A percentile compares a stretch with the other conserved stretches of the same genome.
These are phyloP conservation scores for Scaptomyza tumidula DNA, from an alignment of 2,888 invertebrate species.

Conservation along the genomic window DNA sequence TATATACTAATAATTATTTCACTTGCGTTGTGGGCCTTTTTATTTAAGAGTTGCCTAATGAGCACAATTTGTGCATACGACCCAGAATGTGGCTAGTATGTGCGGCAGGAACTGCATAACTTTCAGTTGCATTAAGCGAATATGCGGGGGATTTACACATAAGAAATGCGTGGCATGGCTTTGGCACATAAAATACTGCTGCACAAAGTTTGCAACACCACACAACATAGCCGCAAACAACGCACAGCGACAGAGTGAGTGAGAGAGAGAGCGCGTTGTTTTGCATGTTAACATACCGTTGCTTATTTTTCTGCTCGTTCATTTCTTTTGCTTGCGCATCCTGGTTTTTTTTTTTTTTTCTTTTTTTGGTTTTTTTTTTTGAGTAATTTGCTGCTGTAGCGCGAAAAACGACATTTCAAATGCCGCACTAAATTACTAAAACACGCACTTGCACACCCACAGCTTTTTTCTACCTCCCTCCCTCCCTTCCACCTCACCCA, in stretches of 20 bases:
- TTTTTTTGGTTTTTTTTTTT: not conserved
- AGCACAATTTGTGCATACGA: conserved; percentile 13
- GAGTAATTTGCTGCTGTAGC: not conserved
- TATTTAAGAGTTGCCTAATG: not conserved
- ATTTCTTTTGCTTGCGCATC: not conserved
- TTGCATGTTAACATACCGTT: conserved; percentile 54
- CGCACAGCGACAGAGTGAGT: not conserved
- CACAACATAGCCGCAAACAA: conserved; percentile 11
- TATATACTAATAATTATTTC: not conserved
- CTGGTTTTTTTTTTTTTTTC: not conserved
- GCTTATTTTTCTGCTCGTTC: conserved; percentile 17
- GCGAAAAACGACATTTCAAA: conserved; percentile 60
- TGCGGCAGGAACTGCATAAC: conserved; percentile 6
- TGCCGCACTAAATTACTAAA: conserved; percentile 68
- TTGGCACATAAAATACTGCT: conserved; percentile 46
- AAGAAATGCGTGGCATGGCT: conserved; percentile 44
- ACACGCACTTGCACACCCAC: conserved; percentile 40
- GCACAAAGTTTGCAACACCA: conserved; percentile 30
- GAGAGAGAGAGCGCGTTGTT: conserved; percentile 20
- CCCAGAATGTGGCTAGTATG: not conserved
- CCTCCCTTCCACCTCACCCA: not conserved
- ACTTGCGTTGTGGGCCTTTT: not conserved
- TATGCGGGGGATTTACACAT: conserved; percentile 18
- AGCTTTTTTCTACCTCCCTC: not conserved
- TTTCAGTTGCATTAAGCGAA: conserved; percentile 4